phyloP scores from a whole-genome alignment of 2,113 vertebrate species.

The Dendropsophus ebraccatus region DNA sequence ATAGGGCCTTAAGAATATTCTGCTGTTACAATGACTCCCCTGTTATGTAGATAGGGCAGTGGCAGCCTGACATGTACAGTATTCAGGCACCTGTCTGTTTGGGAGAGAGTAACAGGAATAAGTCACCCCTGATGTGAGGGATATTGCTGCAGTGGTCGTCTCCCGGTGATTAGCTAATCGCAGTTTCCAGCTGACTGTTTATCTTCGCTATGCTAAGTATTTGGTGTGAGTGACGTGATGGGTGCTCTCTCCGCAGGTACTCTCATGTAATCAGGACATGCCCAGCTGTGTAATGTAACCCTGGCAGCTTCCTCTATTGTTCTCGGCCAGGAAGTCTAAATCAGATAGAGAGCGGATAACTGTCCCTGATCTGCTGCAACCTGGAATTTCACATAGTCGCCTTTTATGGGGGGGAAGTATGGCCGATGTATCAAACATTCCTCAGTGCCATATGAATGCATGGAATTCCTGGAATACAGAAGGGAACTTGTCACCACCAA shows the following conservation, averaged over 20 bases:
- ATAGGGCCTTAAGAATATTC: too few species aligned
- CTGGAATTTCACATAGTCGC: conserved; percentile 13
- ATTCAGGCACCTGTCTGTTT: not conserved
- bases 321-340: conserved; percentile 37
- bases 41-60: too few species aligned
- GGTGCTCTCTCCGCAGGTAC: conserved; percentile 1
- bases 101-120: not conserved
- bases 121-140: not conserved
- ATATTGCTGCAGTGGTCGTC: not conserved
- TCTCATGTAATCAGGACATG: conserved; percentile 13
- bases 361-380: not conserved
- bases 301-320: conserved; percentile 23
- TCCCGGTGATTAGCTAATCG: not conserved
- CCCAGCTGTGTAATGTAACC: not conserved
- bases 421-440: conserved; percentile 32
- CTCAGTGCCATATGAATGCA: not conserved
- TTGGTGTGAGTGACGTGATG: conserved; percentile 3
- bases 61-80: too few species aligned
- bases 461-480: conserved; percentile 22
- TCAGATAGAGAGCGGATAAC: conserved; percentile 19
- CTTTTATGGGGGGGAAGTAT: conserved; percentile 22
- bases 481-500: not conserved
- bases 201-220: conserved; percentile 45
- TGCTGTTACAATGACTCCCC: too few species aligned
- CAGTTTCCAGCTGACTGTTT: conserved; percentile 19